A percentile compares a stretch with the other conserved stretches of the same genome.
Evolutionary conservation across 2,888 invertebrate species (phyloP).

Genomic region (Electrophaes corylata): DNA sequence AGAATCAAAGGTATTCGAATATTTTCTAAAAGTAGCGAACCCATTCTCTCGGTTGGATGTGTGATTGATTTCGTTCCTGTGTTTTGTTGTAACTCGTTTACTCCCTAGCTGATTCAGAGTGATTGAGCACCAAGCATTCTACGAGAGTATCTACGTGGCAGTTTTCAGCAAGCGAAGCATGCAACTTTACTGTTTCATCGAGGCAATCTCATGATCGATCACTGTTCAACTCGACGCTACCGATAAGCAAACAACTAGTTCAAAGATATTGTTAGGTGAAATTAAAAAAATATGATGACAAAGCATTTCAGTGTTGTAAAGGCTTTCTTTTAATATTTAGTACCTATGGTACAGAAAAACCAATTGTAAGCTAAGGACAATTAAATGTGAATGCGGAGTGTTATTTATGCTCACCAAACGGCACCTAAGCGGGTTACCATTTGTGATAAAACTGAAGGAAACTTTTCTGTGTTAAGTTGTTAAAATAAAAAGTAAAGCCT

Average conservation of each 20-base stretch:
- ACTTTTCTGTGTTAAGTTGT: not conserved
- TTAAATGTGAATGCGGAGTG: not conserved
- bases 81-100: conserved; percentile 34
- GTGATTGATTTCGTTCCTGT: conserved; percentile 55
- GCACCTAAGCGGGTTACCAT: not conserved
- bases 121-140: conserved; percentile 27
- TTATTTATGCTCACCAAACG: not conserved
- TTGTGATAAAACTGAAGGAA: not conserved
- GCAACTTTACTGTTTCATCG: conserved; percentile 25
- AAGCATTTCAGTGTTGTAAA: no score
- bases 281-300: not conserved
- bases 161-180: conserved; percentile 26
- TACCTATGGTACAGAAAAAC: not conserved
- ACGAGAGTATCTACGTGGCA: conserved; percentile 18
- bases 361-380: not conserved
- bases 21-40: conserved; percentile 24
- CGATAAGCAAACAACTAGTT: not conserved
- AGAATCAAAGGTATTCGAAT: conserved; percentile 23
- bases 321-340: no score
- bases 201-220: conserved; percentile 25
- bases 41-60: conserved; percentile 31
- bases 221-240: conserved; percentile 8
- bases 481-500: not conserved
- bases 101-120: conserved; percentile 26
- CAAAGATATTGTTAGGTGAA: not conserved